Conservation (phyloP, 2,888 invertebrate genomes). For the Orchesella flavescens region DNA sequence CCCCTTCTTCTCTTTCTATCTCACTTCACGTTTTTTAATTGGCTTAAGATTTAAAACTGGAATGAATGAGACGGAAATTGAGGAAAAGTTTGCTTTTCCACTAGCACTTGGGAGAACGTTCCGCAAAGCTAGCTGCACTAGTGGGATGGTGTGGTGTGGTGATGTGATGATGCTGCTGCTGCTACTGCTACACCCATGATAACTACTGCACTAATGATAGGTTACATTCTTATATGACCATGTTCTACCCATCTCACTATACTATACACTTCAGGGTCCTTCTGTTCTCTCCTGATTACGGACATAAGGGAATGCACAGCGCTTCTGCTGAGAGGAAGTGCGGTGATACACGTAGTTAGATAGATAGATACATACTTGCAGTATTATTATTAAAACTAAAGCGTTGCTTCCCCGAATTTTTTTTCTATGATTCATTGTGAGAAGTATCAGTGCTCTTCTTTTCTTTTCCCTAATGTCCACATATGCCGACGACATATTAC, state of each 20-base stretch:
- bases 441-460: slow-evolving; percentile 29
- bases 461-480: neutral
- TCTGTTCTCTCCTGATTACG: neutral
- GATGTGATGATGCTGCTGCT: slow-evolving; percentile 19
- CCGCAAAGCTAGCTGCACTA: neutral
- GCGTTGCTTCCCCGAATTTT: neutral
- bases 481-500: neutral
- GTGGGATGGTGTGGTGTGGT: too few species aligned
- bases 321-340: neutral
- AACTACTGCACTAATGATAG: slow-evolving; percentile 54
- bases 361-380: slow-evolving; percentile 23
- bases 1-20: slow-evolving; percentile 12
- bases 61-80: slow-evolving; percentile 60
- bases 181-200: too few species aligned
- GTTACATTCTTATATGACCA: slow-evolving; percentile 32
- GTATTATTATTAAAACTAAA: slow-evolving; percentile 5
- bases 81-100: slow-evolving; percentile 36
- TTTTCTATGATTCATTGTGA: slow-evolving; percentile 55
- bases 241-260: neutral
- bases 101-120: neutral
- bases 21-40: slow-evolving; percentile 62
- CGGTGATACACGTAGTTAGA: slow-evolving; percentile 38
- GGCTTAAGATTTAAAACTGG: slow-evolving; percentile 62
- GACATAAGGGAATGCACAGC: neutral
- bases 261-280: neutral